Percentiles rank a stretch among this genome's conserved stretches.
phyloP scores from a whole-genome alignment of 2,113 vertebrate genomes.

The Gorilla gorilla region DNA sequence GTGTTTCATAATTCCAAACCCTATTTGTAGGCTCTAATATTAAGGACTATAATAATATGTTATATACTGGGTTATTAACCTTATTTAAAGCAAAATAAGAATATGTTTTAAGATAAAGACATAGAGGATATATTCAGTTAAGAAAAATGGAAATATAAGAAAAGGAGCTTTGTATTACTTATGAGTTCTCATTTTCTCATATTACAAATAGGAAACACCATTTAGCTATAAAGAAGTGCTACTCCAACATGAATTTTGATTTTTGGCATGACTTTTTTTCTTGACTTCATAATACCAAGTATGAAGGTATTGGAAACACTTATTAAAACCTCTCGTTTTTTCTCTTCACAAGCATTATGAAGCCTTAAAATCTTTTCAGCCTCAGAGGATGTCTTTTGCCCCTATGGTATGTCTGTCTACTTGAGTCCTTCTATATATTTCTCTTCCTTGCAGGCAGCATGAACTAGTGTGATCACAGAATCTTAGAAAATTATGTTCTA shows the following conservation, averaged over 20 bases:
- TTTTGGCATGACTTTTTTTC: neutral
- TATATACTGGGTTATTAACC: neutral
- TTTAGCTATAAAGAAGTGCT: neutral
- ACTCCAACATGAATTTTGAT: neutral
- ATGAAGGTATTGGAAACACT: neutral
- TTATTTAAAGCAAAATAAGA: neutral
- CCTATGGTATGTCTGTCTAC: neutral
- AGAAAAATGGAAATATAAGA: neutral
- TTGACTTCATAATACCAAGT: neutral
- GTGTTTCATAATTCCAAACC: neutral
- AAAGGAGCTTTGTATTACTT: neutral
- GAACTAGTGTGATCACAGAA: neutral
- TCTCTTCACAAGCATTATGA: neutral
- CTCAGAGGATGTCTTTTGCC: neutral
- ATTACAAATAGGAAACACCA: neutral
- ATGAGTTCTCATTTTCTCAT: neutral
- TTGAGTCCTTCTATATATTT: neutral
- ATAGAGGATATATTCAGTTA: neutral
- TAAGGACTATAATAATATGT: neutral
- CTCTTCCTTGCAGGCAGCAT: neutral
- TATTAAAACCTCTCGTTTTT: neutral
- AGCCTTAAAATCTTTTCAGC: neutral
- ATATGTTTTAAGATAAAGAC: neutral
- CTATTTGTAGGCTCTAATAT: neutral
- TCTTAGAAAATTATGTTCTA: neutral